Evolutionary conservation across 2,797 vertebrate species (phyloP).

Genomic region (Perodicticus potto): DNA sequence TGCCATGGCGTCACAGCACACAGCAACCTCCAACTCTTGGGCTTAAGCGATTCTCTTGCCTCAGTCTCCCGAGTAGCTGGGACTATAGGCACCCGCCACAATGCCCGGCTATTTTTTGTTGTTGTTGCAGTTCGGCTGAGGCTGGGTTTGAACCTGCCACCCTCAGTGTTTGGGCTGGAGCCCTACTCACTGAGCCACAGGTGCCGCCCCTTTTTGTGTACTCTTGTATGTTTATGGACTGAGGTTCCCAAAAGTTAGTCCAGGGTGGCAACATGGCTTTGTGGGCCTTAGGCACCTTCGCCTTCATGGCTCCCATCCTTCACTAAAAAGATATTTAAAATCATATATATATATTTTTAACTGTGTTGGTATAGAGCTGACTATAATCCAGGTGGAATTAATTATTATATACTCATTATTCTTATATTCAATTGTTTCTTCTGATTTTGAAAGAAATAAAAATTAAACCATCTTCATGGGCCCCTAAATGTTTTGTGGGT

Average conservation of each 20-base stretch:
- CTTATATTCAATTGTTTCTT: background rate
- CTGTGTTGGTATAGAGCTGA: background rate
- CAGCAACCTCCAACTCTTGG: too few species aligned
- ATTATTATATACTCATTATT: background rate
- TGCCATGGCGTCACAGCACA: too few species aligned
- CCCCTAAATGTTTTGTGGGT: background rate
- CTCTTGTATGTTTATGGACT: background rate
- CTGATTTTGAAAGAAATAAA: constrained; percentile 34
- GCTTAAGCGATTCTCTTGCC: too few species aligned
- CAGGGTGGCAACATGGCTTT: background rate
- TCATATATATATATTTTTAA: background rate
- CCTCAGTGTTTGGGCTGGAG: too few species aligned
- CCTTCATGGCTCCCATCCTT: background rate
- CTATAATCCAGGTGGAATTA: background rate
- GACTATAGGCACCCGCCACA: too few species aligned
- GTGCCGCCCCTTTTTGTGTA: background rate
- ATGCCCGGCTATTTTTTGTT: too few species aligned
- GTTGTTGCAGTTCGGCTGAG: too few species aligned
- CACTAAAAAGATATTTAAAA: background rate
- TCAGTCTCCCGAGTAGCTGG: too few species aligned
- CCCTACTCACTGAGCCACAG: too few species aligned
- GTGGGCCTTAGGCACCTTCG: background rate
- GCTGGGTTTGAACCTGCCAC: too few species aligned
- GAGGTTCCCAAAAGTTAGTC: background rate
- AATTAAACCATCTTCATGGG: background rate